Conservation (phyloP, 2,888 invertebrate species). For the Acronicta alni region DNA sequence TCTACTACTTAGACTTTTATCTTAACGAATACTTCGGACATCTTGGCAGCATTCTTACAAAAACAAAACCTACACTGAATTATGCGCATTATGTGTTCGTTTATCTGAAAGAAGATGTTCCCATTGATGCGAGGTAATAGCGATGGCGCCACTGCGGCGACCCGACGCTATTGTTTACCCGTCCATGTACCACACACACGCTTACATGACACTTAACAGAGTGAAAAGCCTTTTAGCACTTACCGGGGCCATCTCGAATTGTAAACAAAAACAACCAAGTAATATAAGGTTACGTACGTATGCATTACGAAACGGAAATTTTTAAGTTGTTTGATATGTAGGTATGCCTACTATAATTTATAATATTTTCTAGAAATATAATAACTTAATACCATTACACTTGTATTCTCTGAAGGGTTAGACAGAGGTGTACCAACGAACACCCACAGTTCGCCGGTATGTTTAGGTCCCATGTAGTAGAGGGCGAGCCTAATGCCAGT, state of each 20-base stretch:
- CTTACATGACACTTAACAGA: conserved; percentile 54
- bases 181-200: conserved; percentile 43
- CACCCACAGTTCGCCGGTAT: too few relatives aligned
- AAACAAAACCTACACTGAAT: conserved; percentile 66
- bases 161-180: conserved; percentile 70
- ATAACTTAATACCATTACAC: too few relatives aligned
- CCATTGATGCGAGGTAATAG: conserved; percentile 74
- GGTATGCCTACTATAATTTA: too few relatives aligned
- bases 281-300: neutral
- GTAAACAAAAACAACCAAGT: conserved; percentile 25
- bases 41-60: conserved; percentile 64
- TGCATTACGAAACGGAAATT: conserved; percentile 7
- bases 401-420: too few relatives aligned
- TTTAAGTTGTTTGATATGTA: neutral
- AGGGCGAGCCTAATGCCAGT: too few relatives aligned
- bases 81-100: conserved; percentile 68
- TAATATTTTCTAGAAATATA: too few relatives aligned
- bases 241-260: conserved; percentile 20
- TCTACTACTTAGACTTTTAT: conserved; percentile 53
- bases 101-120: conserved; percentile 71
- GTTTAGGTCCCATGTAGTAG: too few relatives aligned
- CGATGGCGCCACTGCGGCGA: conserved; percentile 75
- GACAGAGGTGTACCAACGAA: too few relatives aligned
- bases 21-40: conserved; percentile 57
- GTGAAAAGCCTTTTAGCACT: conserved; percentile 61